A percentile compares a stretch with the other conserved stretches of the same genome.
These are phyloP conservation scores for Heterochromis multidens DNA, from an alignment of 2,113 vertebrate species.

Conservation along the genomic window DNA sequence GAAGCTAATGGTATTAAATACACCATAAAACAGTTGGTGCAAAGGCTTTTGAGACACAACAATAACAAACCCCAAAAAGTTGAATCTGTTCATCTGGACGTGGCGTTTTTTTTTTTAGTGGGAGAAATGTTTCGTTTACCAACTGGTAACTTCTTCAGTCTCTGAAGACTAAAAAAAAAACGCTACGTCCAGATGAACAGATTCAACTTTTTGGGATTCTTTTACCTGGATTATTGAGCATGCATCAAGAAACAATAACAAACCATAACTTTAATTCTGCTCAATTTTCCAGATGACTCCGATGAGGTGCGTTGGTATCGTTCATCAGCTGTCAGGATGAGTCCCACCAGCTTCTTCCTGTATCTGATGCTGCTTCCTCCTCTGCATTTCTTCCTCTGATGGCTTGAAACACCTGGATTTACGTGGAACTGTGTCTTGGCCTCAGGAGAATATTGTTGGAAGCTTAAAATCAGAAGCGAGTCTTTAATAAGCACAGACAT, in stretches of 20 bases:
- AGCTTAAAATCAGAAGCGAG: neutral
- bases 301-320: conserved; percentile 52
- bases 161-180: no score
- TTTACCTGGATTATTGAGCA: no score
- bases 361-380: neutral
- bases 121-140: no score
- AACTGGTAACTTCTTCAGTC: no score
- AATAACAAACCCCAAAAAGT: neutral
- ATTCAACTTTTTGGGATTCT: no score
- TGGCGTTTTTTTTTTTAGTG: no score
- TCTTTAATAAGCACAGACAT: neutral
- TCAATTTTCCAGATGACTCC: conserved; percentile 32
- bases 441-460: neutral
- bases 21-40: neutral
- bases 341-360: neutral
- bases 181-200: no score
- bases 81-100: no score
- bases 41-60: neutral
- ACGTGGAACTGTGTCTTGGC: neutral
- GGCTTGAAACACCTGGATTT: neutral
- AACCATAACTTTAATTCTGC: neutral
- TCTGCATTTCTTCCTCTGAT: conserved; percentile 9
- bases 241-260: neutral
- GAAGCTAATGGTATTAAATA: no score
- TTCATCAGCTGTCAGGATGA: neutral